Evolutionary conservation across 1,140 invertebrate species (phyloP), one percentile per base, ranked within the genome.

Genomic region (Micrasema minimum): DNA sequence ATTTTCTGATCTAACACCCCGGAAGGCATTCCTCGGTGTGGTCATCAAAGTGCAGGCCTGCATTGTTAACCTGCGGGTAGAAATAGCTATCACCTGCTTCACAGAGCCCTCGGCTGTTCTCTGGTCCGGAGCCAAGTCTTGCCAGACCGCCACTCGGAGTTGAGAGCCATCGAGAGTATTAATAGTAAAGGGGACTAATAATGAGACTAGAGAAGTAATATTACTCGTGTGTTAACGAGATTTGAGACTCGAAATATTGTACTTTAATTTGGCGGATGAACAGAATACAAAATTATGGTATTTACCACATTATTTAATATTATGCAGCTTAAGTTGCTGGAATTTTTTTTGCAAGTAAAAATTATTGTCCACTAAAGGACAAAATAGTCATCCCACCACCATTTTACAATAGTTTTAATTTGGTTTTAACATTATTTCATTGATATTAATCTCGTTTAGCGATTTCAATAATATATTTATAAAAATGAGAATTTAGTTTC

Each of bases 61-160:
- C 61, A 64, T 64, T 64, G 41, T 64, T 45, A 64, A 64, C 61
- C 61, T 64, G 61, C 38, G 59, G 23, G 23, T 41, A 64, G 61
- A 48, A 64, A 64, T 64, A 64, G 43, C 22, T 64, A 41, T 26
- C 61, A 64, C 61, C 61, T 64, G 61, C 51, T 31, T 16, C 22
- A 18, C 9, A 31, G 22, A 53, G 38, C 14, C 16, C 9, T 41
- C 55, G 14, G 3, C n/a, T 55, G n/a, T 31, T 55, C 51, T 35
- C 38, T 59, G 55, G 55, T 59, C 4, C 7, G 10, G 55, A 38
- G 55, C 55, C 55, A 59, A 59, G n/a, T n/a, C n/a, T n/a, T 35
- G 37, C 55, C 20, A 9, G 16, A 20, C 51, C 5, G 12, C 0
- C 6, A n/a, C 26, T n/a, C 10, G 31, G 7, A 41, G 16, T 7